Evolutionary conservation across 2,113 vertebrate species (phyloP).

Genomic region (Uria aalge): DNA sequence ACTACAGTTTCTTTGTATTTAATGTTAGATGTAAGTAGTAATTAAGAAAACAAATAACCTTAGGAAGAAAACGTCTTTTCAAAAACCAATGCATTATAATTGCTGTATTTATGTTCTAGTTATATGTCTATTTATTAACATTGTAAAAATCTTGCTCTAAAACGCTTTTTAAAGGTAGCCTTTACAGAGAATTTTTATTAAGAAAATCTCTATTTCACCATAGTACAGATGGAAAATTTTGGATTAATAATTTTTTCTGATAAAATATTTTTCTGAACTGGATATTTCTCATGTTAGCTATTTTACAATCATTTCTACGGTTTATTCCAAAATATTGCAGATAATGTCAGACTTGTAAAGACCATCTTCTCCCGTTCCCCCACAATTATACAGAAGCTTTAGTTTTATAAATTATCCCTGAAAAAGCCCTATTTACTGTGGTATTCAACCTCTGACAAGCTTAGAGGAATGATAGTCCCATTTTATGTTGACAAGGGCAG

Average conservation of each 20-base stretch:
- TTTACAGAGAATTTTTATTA: background rate
- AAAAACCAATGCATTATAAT: background rate
- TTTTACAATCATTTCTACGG: background rate
- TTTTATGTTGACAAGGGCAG: background rate
- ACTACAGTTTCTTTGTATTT: background rate
- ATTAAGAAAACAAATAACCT: background rate
- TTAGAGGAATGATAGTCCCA: background rate
- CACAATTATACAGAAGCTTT: background rate
- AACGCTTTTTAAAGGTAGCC: background rate
- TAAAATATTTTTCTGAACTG: background rate
- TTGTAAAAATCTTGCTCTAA: background rate
- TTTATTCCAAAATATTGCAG: background rate
- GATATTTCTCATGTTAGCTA: background rate
- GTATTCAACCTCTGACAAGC: background rate
- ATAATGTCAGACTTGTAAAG: background rate
- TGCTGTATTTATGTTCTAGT: background rate
- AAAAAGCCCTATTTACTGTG: background rate
- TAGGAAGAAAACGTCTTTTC: background rate
- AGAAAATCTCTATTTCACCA: background rate
- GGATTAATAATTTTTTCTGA: background rate
- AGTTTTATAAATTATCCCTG: background rate
- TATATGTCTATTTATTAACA: background rate
- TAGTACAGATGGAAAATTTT: background rate
- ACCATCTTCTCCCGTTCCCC: background rate
- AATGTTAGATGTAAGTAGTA: background rate